Base-by-base conservation (phyloP, 2,113 vertebrate genomes). In the Urocynchramus pylzowi region DNA sequence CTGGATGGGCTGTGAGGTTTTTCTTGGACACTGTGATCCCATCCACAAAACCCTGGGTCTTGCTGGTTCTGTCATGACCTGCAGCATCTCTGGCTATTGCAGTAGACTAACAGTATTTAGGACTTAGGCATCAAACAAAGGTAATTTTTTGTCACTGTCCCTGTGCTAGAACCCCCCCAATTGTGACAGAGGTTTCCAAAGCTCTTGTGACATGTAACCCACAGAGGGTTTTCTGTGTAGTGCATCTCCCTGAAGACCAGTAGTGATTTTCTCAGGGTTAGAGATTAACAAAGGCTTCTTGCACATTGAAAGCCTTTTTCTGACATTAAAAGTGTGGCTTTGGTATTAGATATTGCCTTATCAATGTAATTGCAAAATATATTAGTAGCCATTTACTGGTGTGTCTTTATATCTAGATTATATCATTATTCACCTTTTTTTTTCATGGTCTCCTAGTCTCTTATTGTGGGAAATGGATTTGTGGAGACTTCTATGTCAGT, bases 1-100 rank as follows among this genome's bases (percentile, higher is more conserved):
- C 84, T 64, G 87, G 21, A 33, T 27, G 42, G 50, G 37, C n/a
- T 0, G 0, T 7, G 39, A 0, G 4, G 53, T 61, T 90, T 82
- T 54, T 22, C 47, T 79, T 0, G 7, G 44, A 33, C 33, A 11
- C 7, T 18, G 17, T 24, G 54, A 56, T 78, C 52, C 59, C 6
- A 10, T 21, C 84, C 8, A 0, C 68, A 65, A 33, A 84, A n/a
- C 27, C 15, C 35, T 28, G 30, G 3, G 8, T 57, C 22, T 42
- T 75, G 42, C 59, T n/a, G 23, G 7, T 13, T 75, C 37, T n/a
- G 16, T 47, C 80, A 11, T 3, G 16, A 57, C 49, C 63, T 49
- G 71, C 53, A 79, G 5, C 61, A 50, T 63, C 78, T n/a, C 70
- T 85, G 78, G 15, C 67, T 88, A 1, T 42, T 76, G 63, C 79